Evolutionary conservation across 2,797 vertebrate genomes (phyloP).

Genomic region (Holocentrus rufus): DNA sequence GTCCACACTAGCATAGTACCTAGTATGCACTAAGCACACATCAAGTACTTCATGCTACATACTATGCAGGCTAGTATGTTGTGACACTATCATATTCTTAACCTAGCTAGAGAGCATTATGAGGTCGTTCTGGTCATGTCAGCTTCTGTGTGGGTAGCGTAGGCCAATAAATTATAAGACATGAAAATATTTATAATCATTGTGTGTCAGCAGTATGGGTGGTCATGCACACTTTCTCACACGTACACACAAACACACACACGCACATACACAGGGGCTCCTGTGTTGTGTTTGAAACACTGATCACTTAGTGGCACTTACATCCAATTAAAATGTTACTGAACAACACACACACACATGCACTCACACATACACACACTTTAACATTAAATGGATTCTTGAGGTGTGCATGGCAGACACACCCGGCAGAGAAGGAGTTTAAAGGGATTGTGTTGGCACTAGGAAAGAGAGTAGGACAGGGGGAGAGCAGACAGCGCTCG

Average conservation of each 20-base stretch:
- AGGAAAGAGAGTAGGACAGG: constrained; percentile 22
- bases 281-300: constrained; percentile 47
- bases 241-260: constrained; percentile 13
- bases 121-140: constrained; percentile 49
- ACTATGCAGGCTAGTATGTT: constrained; percentile 75
- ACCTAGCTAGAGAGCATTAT: constrained; percentile 57
- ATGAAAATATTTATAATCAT: constrained; percentile 58
- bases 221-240: constrained; percentile 45
- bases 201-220: constrained; percentile 51
- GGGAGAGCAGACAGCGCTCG: constrained; percentile 5
- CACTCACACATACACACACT: constrained; percentile 17
- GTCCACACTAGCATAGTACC: constrained; percentile 47
- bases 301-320: constrained; percentile 75
- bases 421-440: constrained; percentile 61
- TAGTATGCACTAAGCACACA: constrained; percentile 61
- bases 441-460: constrained; percentile 69
- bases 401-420: constrained; percentile 49
- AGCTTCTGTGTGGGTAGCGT: constrained; percentile 63
- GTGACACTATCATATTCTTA: constrained; percentile 60
- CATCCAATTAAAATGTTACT: constrained; percentile 56
- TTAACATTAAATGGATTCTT: background rate
- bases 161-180: constrained; percentile 68
- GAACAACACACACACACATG: constrained; percentile 32
- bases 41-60: constrained; percentile 54
- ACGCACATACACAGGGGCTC: constrained; percentile 42